Percentiles rank a stretch among this genome's conserved stretches.
Conservation (phyloP, 1,140 invertebrate genomes). For the Tribolium castaneum region DNA sequence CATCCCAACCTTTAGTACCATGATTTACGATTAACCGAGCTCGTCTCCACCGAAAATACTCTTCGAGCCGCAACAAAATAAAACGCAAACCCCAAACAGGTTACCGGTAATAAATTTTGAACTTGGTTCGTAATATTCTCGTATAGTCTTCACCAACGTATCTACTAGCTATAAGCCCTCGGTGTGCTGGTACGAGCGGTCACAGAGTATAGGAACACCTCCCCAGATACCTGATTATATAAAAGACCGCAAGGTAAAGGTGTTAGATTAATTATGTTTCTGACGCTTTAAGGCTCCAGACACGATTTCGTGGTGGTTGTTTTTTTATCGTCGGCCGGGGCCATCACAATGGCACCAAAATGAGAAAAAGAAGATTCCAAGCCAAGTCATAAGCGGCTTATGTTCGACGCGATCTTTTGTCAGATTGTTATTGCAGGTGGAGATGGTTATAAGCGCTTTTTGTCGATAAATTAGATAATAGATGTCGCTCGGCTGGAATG, state of each 20-base stretch:
- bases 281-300: constrained; percentile 47
- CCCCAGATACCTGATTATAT: constrained; percentile 1
- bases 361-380: constrained; percentile 1
- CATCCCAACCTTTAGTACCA: background rate
- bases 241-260: constrained; percentile 36
- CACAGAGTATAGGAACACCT: background rate
- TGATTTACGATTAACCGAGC: background rate
- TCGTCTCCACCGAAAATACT: constrained; percentile 3
- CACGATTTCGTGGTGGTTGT: constrained; percentile 42
- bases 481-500: background rate
- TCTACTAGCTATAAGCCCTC: background rate
- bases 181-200: background rate
- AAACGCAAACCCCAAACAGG: constrained; percentile 22
- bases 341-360: constrained; percentile 12
- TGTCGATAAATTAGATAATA: background rate
- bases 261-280: constrained; percentile 49
- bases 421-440: constrained; percentile 1
- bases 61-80: constrained; percentile 11
- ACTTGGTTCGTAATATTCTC: background rate
- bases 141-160: background rate
- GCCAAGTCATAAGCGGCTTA: constrained; percentile 18
- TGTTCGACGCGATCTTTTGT: constrained; percentile 4
- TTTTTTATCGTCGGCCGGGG: constrained; percentile 4
- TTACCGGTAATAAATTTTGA: constrained; percentile 18
- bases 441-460: background rate